Evolutionary conservation across 2,888 invertebrate species (phyloP).

Genomic region (Sceliomorpha sp.): DNA sequence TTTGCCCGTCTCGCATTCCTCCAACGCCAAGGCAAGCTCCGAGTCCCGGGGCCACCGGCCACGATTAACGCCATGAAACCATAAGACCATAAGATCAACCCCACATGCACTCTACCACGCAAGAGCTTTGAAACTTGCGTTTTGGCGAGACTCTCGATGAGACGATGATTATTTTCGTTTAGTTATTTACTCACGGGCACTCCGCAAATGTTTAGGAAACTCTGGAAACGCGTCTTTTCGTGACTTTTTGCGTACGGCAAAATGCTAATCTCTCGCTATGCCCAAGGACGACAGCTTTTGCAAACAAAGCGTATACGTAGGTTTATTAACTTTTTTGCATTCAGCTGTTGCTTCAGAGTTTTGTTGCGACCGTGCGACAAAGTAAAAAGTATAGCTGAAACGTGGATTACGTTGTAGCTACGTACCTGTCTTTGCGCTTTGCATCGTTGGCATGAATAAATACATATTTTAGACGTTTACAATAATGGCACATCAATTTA

Average conservation of each 20-base stretch:
- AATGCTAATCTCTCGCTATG: conserved; percentile 7
- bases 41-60: conserved; percentile 76
- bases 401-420: neutral
- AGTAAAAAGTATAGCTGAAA: neutral
- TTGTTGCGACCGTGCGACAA: neutral
- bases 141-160: too few relatives aligned
- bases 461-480: too few relatives aligned
- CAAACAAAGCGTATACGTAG: conserved; percentile 8
- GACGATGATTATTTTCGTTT: neutral
- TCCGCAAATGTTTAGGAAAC: neutral
- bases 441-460: too few relatives aligned
- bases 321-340: conserved; percentile 14
- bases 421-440: too few relatives aligned
- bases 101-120: conserved; percentile 37
- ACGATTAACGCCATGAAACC: conserved; percentile 73
- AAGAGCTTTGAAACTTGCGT: neutral
- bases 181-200: neutral
- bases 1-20: conserved; percentile 79
- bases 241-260: conserved; percentile 11
- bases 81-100: conserved; percentile 70
- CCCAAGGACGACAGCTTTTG: conserved; percentile 25
- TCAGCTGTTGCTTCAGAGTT: neutral
- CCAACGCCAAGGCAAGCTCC: conserved; percentile 72
- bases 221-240: neutral
- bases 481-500: too few relatives aligned